Base-by-base conservation (phyloP, 2,113 vertebrate genomes). In the Notothenia coriiceps region DNA sequence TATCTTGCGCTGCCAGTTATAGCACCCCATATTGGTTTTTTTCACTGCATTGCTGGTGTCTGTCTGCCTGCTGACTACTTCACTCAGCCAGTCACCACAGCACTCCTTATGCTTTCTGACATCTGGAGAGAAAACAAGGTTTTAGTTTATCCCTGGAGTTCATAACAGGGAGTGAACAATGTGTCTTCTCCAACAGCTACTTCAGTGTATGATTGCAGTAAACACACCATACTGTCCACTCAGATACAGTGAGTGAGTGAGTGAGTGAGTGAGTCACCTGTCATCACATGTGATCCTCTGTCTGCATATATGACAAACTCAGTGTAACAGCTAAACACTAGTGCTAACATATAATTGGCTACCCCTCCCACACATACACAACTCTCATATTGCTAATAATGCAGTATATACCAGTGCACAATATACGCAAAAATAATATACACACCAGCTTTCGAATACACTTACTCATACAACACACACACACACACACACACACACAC, bases 121-220 rank as follows among this genome's bases (percentile, higher is more conserved):
- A 84, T 88, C 71, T 85, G 74, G 64, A 56, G 46, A 82, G 61
- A 79, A 89, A 91, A 87, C 74, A 83, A 70, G 59, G 63, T 78
- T 79, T 75, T 29, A 84, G 62, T 71, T 82, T 79, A 83, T 83
- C 75, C 74, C 80, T 61, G 52, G 74, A 86, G 73, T 81, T 83
- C 44, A 11, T 76, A 40, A 60, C 62, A 56, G 50, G 35, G 68
- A 68, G 66, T 75, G 65, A 78, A 82, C 85, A 87, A 79, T 78
- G 63, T 33, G 73, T 64, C 80, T 73, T 63, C 33, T 14, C 70
- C 66, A 72, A 55, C 65, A 77, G 60, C 43, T 77, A 70, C 64
- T 73, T 73, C 60, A 76, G 66, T 13, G 54, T 40, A 22, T 49
- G 60, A 47, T 35, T 72, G 40, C 60, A 83, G 57, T 61, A 63